phyloP scores from a whole-genome alignment of 2,888 invertebrate species.

The Rhyacophila evoluta region DNA sequence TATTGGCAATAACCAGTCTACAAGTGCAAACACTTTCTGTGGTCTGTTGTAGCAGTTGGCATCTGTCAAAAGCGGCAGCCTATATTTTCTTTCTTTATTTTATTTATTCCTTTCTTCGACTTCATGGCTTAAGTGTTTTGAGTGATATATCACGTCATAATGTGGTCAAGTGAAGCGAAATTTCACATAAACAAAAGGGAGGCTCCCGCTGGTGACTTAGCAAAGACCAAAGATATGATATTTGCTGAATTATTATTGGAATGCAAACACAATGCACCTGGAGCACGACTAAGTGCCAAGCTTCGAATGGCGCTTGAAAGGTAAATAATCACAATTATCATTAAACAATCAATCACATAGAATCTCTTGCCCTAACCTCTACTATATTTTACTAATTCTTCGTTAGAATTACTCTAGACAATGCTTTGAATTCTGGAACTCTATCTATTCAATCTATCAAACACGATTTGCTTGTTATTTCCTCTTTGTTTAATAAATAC shows the following conservation, averaged over 20 bases:
- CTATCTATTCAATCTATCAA: too few species aligned
- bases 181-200: conserved; percentile 32
- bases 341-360: neutral
- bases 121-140: neutral
- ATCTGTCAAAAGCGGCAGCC: conserved; percentile 23
- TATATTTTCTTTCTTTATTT: conserved; percentile 14
- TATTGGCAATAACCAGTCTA: too few species aligned
- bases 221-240: conserved; percentile 60
- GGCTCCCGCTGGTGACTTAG: conserved; percentile 28
- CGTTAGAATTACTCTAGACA: too few species aligned
- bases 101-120: neutral
- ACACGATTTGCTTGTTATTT: too few species aligned
- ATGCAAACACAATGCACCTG: conserved; percentile 76
- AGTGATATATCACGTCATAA: neutral
- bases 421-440: too few species aligned
- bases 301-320: conserved; percentile 64
- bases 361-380: too few species aligned
- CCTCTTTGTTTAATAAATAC: too few species aligned
- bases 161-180: conserved; percentile 41
- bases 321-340: conserved; percentile 55
- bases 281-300: conserved; percentile 72
- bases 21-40: too few species aligned
- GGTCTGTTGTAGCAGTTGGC: conserved; percentile 26
- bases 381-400: too few species aligned
- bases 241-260: conserved; percentile 76